Conservation (phyloP, 2,888 invertebrate species). For the Dendrolimus houi region DNA sequence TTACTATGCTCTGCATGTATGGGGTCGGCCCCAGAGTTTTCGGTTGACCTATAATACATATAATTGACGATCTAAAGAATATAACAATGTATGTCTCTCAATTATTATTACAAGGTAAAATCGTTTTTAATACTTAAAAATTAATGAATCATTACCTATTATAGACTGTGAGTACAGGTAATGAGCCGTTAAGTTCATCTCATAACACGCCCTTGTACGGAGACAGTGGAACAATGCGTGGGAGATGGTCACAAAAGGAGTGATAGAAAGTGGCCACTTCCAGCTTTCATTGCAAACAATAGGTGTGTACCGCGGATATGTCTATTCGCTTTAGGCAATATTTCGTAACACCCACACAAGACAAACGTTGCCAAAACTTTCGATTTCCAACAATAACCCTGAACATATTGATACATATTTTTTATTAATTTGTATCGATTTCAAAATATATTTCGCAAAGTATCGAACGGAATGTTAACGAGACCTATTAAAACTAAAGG, state of each 20-base stretch:
- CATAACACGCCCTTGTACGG: slow-evolving; percentile 30
- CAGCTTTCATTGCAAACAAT: not conserved
- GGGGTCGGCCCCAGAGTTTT: no score
- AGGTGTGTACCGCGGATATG: not conserved
- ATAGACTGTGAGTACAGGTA: not conserved
- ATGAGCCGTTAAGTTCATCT: not conserved
- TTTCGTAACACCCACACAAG: not conserved
- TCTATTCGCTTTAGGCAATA: not conserved
- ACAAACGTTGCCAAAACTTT: not conserved
- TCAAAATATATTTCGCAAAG: not conserved
- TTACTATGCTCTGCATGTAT: no score
- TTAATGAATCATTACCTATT: no score
- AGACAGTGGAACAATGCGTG: slow-evolving; percentile 48
- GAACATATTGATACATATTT: not conserved
- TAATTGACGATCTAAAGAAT: no score
- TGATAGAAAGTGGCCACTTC: slow-evolving; percentile 20
- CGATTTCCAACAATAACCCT: not conserved
- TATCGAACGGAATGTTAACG: not conserved
- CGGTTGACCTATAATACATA: no score
- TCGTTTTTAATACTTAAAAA: no score
- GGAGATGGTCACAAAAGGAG: slow-evolving; percentile 49
- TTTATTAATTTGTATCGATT: not conserved
- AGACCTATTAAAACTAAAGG: not conserved
- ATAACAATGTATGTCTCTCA: no score
- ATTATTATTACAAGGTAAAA: no score